These are phyloP conservation scores for Pristionchus arcanus DNA, from an alignment of 2,888 invertebrate genomes.

Conservation along the genomic window DNA sequence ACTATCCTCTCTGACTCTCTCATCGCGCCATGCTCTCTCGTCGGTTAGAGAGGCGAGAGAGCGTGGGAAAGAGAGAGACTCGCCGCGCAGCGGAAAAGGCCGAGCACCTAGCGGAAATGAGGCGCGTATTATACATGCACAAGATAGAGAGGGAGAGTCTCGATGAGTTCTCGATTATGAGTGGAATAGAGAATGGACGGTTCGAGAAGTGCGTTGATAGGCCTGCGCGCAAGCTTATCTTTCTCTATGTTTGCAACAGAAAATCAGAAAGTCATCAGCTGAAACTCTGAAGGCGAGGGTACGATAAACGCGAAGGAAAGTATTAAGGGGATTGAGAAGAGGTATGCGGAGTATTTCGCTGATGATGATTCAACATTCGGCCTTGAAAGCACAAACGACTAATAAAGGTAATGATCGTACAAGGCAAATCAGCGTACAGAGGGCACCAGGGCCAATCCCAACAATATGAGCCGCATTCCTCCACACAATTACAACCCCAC, in stretches of 20 bases:
- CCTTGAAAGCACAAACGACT: too few species aligned
- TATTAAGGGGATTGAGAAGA: too few species aligned
- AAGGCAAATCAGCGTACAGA: too few species aligned
- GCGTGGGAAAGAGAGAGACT: not conserved
- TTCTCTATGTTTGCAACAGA: not conserved
- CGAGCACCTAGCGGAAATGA: not conserved
- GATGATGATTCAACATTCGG: too few species aligned
- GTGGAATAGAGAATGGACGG: not conserved
- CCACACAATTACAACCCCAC: too few species aligned
- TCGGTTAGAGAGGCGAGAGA: not conserved
- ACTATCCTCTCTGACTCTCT: not conserved
- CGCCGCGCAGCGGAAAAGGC: not conserved
- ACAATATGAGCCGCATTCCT: too few species aligned
- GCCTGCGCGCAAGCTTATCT: not conserved
- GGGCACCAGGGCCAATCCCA: too few species aligned
- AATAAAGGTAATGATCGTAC: too few species aligned
- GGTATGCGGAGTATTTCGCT: too few species aligned
- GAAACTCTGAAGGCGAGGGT: too few species aligned
- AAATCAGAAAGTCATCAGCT: not conserved
- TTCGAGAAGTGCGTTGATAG: not conserved
- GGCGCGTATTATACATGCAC: conserved; percentile 32
- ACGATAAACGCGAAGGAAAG: too few species aligned
- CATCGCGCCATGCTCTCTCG: not conserved
- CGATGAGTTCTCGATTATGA: not conserved
- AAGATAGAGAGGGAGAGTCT: not conserved